These are phyloP conservation scores for Gallinago paraguaiae DNA, from an alignment of 2,113 vertebrate genomes.

Conservation along the genomic window DNA sequence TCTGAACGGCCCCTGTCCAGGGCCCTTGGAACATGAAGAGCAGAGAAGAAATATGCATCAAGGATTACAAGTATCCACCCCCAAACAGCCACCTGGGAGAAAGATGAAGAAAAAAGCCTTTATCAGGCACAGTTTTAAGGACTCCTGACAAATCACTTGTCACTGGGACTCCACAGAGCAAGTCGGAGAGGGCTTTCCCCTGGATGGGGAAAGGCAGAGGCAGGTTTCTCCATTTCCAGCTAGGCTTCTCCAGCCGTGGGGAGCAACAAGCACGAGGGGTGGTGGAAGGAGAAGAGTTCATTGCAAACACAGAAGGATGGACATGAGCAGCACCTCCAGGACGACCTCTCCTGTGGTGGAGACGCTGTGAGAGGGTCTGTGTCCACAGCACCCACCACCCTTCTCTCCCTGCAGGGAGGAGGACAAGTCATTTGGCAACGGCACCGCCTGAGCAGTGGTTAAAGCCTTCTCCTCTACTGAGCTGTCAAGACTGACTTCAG, in stretches of 20 bases:
- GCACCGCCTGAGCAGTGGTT: background rate
- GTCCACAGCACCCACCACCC: background rate
- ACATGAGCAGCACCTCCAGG: background rate
- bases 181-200: background rate
- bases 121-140: background rate
- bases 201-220: background rate
- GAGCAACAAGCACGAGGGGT: background rate
- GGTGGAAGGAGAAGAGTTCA: background rate
- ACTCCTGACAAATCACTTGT: background rate
- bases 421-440: background rate
- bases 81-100: background rate
- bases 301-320: fast-evolving
- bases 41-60: background rate
- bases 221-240: background rate
- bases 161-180: background rate
- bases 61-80: background rate
- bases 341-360: background rate
- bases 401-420: background rate
- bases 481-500: background rate
- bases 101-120: background rate
- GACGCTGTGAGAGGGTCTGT: background rate
- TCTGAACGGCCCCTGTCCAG: background rate
- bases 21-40: background rate
- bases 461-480: background rate
- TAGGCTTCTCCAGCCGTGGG: background rate